These are phyloP conservation scores for Halichoeres trimaculatus DNA, from an alignment of 2,113 vertebrate genomes.

Conservation along the genomic window DNA sequence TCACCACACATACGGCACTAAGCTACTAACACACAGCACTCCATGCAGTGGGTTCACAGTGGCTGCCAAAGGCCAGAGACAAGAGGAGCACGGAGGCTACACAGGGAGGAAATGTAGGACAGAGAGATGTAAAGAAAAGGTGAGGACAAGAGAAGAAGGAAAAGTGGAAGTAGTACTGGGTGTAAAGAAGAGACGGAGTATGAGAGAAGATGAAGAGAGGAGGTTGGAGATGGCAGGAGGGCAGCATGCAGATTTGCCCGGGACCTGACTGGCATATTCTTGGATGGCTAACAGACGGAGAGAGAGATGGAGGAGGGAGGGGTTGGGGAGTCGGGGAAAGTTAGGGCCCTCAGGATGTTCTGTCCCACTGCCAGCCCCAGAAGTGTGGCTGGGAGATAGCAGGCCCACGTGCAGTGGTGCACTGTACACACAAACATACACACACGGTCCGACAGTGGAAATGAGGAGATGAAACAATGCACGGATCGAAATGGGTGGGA, in stretches of 20 bases:
- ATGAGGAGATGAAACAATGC: conserved; percentile 32
- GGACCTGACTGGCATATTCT: conserved; percentile 80
- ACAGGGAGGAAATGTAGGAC: conserved; percentile 42
- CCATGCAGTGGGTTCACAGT: conserved; percentile 54
- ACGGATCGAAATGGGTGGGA: conserved; percentile 40
- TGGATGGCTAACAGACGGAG: conserved; percentile 76
- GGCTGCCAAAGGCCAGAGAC: conserved; percentile 67
- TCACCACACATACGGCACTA: conserved; percentile 63
- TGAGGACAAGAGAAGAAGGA: conserved; percentile 16
- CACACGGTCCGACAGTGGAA: conserved; percentile 43
- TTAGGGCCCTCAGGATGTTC: conserved; percentile 78
- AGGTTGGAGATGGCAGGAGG: conserved; percentile 69
- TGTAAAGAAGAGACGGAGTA: conserved; percentile 21
- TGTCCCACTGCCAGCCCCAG: conserved; percentile 79
- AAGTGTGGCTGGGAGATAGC: conserved; percentile 82
- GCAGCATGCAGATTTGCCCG: conserved; percentile 74
- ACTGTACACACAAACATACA: conserved; percentile 52
- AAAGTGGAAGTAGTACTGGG: conserved; percentile 22
- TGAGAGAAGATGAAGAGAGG: conserved; percentile 44
- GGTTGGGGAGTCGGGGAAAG: conserved; percentile 67
- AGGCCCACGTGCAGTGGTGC: conserved; percentile 68
- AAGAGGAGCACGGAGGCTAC: conserved; percentile 1
- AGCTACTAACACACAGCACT: conserved; percentile 55
- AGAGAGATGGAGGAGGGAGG: conserved; percentile 56
- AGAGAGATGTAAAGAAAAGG: conserved; percentile 43